Base-by-base conservation (phyloP, 2,888 invertebrate genomes). In the Acrobasis repandana region DNA sequence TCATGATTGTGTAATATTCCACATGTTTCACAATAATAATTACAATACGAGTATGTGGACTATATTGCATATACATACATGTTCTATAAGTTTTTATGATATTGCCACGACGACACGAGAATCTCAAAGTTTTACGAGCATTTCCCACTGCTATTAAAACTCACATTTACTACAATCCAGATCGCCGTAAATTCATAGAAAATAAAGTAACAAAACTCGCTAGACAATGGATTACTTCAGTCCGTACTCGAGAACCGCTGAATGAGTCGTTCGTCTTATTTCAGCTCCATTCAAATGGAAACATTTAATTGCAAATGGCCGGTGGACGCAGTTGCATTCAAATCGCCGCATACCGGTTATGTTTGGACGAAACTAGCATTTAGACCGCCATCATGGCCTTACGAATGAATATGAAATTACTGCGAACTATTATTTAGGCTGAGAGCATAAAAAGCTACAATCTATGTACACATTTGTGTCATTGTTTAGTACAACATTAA, bases 281-380 rank as follows among this genome's bases (percentile, higher is more conserved):
- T 71, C 72, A 74, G 69, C 70, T 70, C 76, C 75, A 80, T 79
- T 84, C 78, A 77, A 81, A 79, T 75, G 79, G 80, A 80, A 83
- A 80, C 79, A 80, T 85, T 86, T 84, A 83, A 85, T 84, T 84
- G 82, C 77, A 75, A 76, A 72, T 73, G 75, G 73, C 67, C 69
- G 67, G 69, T 69, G 72, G 69, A 65, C 73, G 71, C 68, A 70
- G 67, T 68, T 75, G 79, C 79, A 83, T 82, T 82, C 73, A 74
- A 79, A 82, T 83, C 68, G 74, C 66, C 70, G 78, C 75, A 73
- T 75, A 73, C 71, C 73, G 72, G 65, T 71, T 74, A 76, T 78
- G 73, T 75, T 68, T 63, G 72, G 71, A 66, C 68, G 68, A 65
- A 70, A 67, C 66, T 67, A 66, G 70, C 67, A 73, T 64, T 64